Evolutionary conservation across 2,113 vertebrate species (phyloP), one percentile per base, ranked within the genome.

Genomic region (Psephotus haematonotus): DNA sequence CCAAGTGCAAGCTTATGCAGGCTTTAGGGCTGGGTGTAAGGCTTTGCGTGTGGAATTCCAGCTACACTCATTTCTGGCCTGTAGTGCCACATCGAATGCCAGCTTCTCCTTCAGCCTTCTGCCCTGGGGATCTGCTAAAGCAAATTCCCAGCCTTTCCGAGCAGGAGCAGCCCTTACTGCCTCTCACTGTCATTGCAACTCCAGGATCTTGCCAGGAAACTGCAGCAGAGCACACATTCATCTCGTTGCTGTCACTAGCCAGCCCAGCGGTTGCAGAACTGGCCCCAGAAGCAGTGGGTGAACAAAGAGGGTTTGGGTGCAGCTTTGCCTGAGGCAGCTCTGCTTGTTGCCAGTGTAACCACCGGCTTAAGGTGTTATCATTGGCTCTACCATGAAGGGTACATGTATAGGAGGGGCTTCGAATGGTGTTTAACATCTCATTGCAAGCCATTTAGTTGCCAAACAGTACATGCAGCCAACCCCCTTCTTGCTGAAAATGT

Each of bases 1-100:
- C 29, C 1, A 1, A 3, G 6, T 65, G 39, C 0, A 0, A 68
- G 17, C 3, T 11, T 29, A 5, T 3, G 46, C 47, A 79, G 50
- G 15, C 59, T 82, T 80, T 15, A 31, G 17, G n/a, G 12, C 53
- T 33, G 44, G 2, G 6, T 63, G 28, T 46, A 25, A 68, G 43
- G 28, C 18, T 93, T 57, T 55, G 11, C 4, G 0, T 18, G 29
- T 20, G n/a, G 28, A 41, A 50, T 69, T 93, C 62, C 64, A 78
- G 24, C 18, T 62, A 13, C 4, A 0, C 52, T 65, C 65, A 13
- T 60, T 86, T 60, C 25, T 83, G 29, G 52, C 63, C 67, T 65
- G n/a, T 44, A 19, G 35, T 44, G 13, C 60, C 59, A 6, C 24
- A 41, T 60, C 15, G 39, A 89, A 60, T 47, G 20, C 35, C 39